Base-by-base conservation (phyloP, 2,113 vertebrate species). In the Penelope pileata region DNA sequence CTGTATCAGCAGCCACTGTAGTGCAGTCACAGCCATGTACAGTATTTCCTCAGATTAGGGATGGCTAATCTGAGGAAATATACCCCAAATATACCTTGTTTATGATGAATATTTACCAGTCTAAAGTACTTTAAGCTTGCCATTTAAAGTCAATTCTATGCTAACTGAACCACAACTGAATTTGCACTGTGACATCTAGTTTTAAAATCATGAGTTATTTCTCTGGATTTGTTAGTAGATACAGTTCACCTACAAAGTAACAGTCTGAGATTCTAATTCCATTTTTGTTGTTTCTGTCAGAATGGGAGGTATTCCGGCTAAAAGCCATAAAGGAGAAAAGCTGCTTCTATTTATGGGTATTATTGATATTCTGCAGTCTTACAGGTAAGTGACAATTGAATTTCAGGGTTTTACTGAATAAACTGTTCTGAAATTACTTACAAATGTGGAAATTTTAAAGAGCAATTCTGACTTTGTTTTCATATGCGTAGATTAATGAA, bases 231-330 rank as follows among this genome's bases (percentile, higher is more conserved):
- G 10, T 54, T 68, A 34, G 9, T 79, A 42, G 30, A 38, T 95
- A 64, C 22, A 70, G 8, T 75, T 78, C 72, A 56, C 11, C 63
- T 92, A 59, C 43, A 69, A 86, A 77, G 7, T 59, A n/a, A 63
- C 82, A 11, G 45, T 66, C 70, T 92, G 72, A 93, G 53, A 38
- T 36, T 70, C 13, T 91, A 38, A 72, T 36, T 77, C 32, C 2
- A 4, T 72, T 96, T 83, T 56, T 78, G 13, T 80, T 96, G 32
- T 83, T 95, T 75, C 59, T 86, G 2, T 95, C 70, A 99, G 99
- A 96, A 99, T 99, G 99, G 99, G 99, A 67, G 99, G 99, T 50
- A 99, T 99, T 97, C 99, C 99, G 94, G 99, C 99, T 70, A 99
- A 99, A 97, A 99, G 98, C 93, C 98, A 99, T 97, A 99, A 98